Evolutionary conservation across 2,888 invertebrate species (phyloP).

Genomic region (Lochmaea crataegi): DNA sequence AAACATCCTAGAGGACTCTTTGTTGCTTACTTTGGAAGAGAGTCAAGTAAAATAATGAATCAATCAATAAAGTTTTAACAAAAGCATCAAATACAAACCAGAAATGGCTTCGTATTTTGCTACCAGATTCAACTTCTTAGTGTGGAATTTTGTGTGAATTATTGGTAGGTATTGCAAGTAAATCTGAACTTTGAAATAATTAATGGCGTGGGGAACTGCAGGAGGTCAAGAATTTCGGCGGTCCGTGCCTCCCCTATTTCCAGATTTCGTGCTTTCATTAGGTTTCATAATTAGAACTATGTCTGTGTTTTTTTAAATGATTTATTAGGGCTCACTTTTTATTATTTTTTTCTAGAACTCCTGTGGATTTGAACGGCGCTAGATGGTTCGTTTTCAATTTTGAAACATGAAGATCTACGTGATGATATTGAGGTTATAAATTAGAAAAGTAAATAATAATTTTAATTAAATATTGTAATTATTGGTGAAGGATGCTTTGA

Average conservation of each 20-base stretch:
- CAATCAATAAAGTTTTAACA: neutral
- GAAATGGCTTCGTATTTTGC: neutral
- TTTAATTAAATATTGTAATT: neutral
- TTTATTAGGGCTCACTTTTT: conserved; percentile 16
- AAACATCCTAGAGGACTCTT: no score
- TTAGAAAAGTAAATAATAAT: neutral
- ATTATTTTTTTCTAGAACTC: conserved; percentile 8
- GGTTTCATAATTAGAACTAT: conserved; percentile 32
- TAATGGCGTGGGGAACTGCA: conserved; percentile 23
- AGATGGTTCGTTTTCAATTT: conserved; percentile 9
- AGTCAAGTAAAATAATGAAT: no score
- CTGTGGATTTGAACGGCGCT: conserved; percentile 4
- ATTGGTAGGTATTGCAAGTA: conserved; percentile 36
- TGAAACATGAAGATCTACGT: neutral
- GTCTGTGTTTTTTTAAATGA: conserved; percentile 18
- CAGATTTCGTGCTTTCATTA: conserved; percentile 34
- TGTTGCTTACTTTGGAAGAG: no score
- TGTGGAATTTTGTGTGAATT: conserved; percentile 10
- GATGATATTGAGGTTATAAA: neutral
- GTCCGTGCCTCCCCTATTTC: conserved; percentile 6
- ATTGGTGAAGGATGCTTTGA: neutral
- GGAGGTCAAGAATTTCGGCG: conserved; percentile 35
- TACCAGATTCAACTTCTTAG: neutral
- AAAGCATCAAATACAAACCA: neutral
- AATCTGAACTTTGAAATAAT: conserved; percentile 35